phyloP scores from a whole-genome alignment of 2,797 vertebrate species.

The Cheirogaleus major region DNA sequence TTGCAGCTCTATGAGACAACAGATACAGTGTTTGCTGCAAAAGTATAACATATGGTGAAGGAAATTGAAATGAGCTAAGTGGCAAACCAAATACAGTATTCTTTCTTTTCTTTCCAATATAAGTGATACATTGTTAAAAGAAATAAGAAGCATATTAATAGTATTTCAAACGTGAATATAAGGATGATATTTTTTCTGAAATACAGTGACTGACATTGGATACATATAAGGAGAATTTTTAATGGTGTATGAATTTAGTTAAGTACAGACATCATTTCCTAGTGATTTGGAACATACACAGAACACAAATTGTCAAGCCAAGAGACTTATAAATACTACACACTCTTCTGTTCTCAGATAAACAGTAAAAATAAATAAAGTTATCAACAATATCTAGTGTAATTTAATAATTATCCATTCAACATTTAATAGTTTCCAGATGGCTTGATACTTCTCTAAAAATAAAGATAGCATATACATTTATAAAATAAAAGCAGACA shows the following conservation, averaged over 20 bases:
- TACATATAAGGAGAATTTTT: not conserved
- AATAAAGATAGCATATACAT: slow-evolving; percentile 38
- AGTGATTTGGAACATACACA: not conserved
- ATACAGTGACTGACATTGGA: not conserved
- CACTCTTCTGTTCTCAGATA: slow-evolving; percentile 50
- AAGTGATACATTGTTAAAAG: slow-evolving; percentile 48
- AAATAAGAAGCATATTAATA: not conserved
- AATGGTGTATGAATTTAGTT: slow-evolving; percentile 40
- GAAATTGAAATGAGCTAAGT: slow-evolving; percentile 56
- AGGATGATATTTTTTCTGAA: slow-evolving; percentile 33
- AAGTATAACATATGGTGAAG: slow-evolving; percentile 59
- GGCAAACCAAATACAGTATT: slow-evolving; percentile 32
- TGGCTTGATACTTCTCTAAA: slow-evolving; percentile 49
- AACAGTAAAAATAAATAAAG: slow-evolving; percentile 70
- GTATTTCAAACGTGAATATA: slow-evolving; percentile 26
- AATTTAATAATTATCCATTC: slow-evolving; percentile 61
- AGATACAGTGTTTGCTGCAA: slow-evolving; percentile 29
- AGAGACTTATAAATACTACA: slow-evolving; percentile 41
- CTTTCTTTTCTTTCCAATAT: slow-evolving; percentile 24
- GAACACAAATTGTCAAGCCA: slow-evolving; percentile 53
- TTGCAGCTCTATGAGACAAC: not conserved
- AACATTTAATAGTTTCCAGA: slow-evolving; percentile 66
- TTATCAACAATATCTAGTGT: slow-evolving; percentile 59
- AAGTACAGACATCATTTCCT: slow-evolving; percentile 48
- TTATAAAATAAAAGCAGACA: slow-evolving; percentile 45